phyloP scores from a whole-genome alignment of 2,797 vertebrate species.

The Pristis pectinata region DNA sequence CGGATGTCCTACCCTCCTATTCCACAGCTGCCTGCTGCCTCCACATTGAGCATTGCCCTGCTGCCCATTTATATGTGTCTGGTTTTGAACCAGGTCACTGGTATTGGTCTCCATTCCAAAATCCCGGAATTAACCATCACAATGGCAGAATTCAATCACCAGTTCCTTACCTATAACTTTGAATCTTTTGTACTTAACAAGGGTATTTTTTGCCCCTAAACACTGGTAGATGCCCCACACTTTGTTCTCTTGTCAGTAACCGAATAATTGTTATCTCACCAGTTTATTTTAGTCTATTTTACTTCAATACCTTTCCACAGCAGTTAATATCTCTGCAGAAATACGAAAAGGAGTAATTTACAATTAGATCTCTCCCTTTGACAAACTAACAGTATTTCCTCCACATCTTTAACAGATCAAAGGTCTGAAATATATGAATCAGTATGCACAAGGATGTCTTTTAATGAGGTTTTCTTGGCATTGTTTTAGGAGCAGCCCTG shows the following conservation, averaged over 20 bases:
- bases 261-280: background rate
- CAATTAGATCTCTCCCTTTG: background rate
- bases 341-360: background rate
- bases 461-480: background rate
- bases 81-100: too few relatives aligned
- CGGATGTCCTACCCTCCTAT: background rate
- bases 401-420: background rate
- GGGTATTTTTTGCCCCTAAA: too few relatives aligned
- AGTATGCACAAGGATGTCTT: background rate
- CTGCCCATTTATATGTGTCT: background rate
- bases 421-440: background rate
- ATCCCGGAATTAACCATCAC: too few relatives aligned
- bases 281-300: background rate
- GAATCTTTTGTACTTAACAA: too few relatives aligned
- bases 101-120: too few relatives aligned
- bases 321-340: background rate
- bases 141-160: too few relatives aligned
- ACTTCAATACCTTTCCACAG: background rate
- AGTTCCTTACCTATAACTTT: too few relatives aligned
- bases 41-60: background rate
- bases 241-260: background rate
- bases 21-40: background rate
- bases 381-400: background rate
- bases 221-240: background rate
- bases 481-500: background rate